phyloP scores from a whole-genome alignment of 2,888 invertebrate species.

The Coleophora deauratella region DNA sequence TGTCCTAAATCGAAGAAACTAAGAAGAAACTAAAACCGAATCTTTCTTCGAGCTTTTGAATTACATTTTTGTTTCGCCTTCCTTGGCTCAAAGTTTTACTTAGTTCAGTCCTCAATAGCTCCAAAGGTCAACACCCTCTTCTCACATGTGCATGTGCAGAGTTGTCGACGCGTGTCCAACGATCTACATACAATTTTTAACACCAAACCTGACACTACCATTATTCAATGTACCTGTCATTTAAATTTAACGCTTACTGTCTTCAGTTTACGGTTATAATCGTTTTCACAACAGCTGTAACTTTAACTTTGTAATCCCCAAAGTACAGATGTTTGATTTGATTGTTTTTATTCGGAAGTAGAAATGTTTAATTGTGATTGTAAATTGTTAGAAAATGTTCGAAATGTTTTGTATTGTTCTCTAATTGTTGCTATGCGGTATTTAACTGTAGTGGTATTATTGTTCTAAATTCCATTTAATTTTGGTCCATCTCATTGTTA shows the following conservation, averaged over 20 bases:
- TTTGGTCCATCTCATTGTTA: background rate
- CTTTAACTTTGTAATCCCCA: slow-evolving; percentile 18
- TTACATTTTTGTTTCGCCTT: no score
- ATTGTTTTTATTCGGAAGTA: slow-evolving; percentile 64
- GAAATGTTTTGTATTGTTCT: slow-evolving; percentile 29
- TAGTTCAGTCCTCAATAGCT: slow-evolving; percentile 9
- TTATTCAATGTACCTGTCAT: background rate
- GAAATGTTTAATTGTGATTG: slow-evolving; percentile 60
- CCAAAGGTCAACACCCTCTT: slow-evolving; percentile 30
- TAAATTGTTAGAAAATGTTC: slow-evolving; percentile 34
- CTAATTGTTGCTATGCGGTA: slow-evolving; percentile 8
- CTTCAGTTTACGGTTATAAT: background rate
- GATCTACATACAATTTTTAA: slow-evolving; percentile 25
- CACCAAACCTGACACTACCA: background rate
- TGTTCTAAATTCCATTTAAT: background rate
- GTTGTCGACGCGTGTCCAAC: slow-evolving; percentile 49
- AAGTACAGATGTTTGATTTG: slow-evolving; percentile 48
- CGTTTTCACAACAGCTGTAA: background rate
- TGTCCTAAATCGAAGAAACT: no score
- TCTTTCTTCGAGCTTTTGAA: no score
- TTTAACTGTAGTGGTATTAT: background rate
- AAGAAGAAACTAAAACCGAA: no score
- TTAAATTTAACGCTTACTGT: background rate
- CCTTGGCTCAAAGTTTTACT: no score
- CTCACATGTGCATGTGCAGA: slow-evolving; percentile 17